A percentile compares a stretch with the other conserved stretches of the same genome.
Evolutionary conservation across 1,140 invertebrate genomes (phyloP).

Genomic region (Pararge aegeria): DNA sequence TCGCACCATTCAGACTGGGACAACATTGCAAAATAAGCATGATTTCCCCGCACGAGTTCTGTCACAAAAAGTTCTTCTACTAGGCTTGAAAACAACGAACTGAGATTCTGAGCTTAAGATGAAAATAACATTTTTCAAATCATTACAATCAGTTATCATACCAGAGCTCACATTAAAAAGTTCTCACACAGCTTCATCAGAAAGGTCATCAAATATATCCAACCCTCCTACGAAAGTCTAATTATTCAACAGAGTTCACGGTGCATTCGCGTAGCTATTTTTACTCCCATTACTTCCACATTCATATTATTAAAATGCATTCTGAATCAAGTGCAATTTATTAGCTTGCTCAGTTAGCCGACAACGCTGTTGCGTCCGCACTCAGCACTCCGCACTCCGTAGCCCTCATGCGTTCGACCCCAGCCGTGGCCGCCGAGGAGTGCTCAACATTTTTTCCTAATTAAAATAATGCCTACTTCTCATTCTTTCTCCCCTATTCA

Average conservation of each 20-base stretch:
- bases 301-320: conserved; percentile 33
- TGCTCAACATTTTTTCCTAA: conserved; percentile 69
- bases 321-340: conserved; percentile 42
- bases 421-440: conserved; percentile 34
- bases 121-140: too few relatives aligned
- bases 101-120: too few relatives aligned
- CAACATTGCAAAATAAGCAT: too few relatives aligned
- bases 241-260: conserved; percentile 15
- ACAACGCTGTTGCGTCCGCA: conserved; percentile 26
- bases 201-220: neutral
- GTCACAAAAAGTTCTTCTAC: too few relatives aligned
- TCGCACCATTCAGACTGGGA: too few relatives aligned
- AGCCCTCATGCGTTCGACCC: conserved; percentile 34
- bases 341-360: conserved; percentile 42
- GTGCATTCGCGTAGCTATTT: conserved; percentile 20
- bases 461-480: conserved; percentile 78
- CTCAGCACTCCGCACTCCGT: conserved; percentile 4
- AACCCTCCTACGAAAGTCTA: conserved; percentile 10
- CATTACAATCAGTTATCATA: too few relatives aligned
- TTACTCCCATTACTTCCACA: conserved; percentile 17
- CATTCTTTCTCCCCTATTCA: conserved; percentile 75
- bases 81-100: too few relatives aligned
- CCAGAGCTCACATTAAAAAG: too few relatives aligned
- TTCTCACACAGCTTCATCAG: neutral
- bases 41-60: too few relatives aligned